phyloP scores from a whole-genome alignment of 2,888 invertebrate genomes.

The Nasonia oneida region DNA sequence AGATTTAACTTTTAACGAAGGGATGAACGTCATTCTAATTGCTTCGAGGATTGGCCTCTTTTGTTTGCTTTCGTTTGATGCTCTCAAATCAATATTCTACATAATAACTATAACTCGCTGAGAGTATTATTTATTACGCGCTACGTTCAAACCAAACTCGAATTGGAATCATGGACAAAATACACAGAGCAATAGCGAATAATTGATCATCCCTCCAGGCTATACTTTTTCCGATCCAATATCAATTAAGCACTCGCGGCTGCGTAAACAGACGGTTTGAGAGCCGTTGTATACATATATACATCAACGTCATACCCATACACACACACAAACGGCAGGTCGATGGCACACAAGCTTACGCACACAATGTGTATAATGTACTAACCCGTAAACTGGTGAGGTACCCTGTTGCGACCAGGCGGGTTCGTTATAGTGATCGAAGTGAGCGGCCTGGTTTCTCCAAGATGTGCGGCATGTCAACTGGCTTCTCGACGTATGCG shows the following conservation, averaged over 20 bases:
- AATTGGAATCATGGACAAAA: background rate
- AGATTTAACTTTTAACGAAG: slow-evolving; percentile 40
- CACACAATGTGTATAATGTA: slow-evolving; percentile 10
- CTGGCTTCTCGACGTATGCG: slow-evolving; percentile 76
- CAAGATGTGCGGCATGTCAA: slow-evolving; percentile 73
- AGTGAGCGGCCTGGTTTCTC: slow-evolving; percentile 72
- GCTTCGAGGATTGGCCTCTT: slow-evolving; percentile 5
- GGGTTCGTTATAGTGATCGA: slow-evolving; percentile 66
- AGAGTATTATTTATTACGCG: background rate
- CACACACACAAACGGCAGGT: background rate
- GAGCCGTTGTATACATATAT: background rate
- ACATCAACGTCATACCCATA: background rate
- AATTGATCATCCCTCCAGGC: slow-evolving; percentile 11
- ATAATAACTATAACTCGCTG: no score
- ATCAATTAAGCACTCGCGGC: slow-evolving; percentile 35
- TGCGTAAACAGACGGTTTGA: background rate
- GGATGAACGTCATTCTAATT: slow-evolving; percentile 27
- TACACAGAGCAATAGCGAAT: background rate
- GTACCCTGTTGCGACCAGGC: slow-evolving; percentile 71
- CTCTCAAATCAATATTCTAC: no score
- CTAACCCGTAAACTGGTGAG: slow-evolving; percentile 71
- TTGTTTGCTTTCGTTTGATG: background rate
- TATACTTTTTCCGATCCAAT: slow-evolving; percentile 30
- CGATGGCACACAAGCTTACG: background rate
- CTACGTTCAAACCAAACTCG: no score